A percentile compares a stretch with the other conserved stretches of the same genome.
phyloP scores from a whole-genome alignment of 2,797 vertebrate species.

The Thamnophis elegans region DNA sequence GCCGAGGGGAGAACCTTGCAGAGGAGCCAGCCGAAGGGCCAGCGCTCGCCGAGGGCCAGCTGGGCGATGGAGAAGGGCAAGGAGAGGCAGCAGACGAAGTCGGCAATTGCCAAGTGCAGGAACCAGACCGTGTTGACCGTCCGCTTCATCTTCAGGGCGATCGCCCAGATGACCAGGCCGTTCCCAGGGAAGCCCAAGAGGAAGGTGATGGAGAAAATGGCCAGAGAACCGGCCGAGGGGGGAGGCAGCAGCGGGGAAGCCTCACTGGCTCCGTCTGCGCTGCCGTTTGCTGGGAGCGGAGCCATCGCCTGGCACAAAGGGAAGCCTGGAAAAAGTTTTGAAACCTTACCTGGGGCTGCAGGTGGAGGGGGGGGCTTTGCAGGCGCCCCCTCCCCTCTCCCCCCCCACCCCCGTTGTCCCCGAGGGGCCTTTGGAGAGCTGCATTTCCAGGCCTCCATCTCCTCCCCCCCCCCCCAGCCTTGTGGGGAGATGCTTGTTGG shows the following conservation, averaged over 20 bases:
- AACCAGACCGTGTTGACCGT: constrained; percentile 80
- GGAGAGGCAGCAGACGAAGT: constrained; percentile 78
- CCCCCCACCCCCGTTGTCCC: too few relatives aligned
- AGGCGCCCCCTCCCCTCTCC: not conserved
- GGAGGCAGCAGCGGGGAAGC: not conserved
- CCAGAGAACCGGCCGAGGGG: constrained; percentile 53
- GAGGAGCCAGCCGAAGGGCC: constrained; percentile 74
- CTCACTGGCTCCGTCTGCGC: constrained; percentile 28
- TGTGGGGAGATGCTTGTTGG: not conserved
- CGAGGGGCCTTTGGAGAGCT: not conserved
- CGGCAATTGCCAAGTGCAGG: constrained; percentile 78
- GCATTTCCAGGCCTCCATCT: not conserved
- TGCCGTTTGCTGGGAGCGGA: constrained; percentile 35
- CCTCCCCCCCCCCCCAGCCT: too few relatives aligned
- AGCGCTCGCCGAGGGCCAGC: constrained; percentile 64
- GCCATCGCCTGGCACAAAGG: constrained; percentile 51
- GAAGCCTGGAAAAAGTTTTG: constrained; percentile 33
- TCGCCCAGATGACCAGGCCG: constrained; percentile 78
- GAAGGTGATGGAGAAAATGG: constrained; percentile 68
- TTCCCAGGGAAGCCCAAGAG: constrained; percentile 78
- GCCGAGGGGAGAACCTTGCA: constrained; percentile 78
- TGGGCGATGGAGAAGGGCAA: constrained; percentile 74
- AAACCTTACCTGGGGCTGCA: not conserved
- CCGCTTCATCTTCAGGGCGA: constrained; percentile 76
- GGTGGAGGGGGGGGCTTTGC: not conserved